phyloP scores from a whole-genome alignment of 1,140 invertebrate species.

The Agrypnia vestita region DNA sequence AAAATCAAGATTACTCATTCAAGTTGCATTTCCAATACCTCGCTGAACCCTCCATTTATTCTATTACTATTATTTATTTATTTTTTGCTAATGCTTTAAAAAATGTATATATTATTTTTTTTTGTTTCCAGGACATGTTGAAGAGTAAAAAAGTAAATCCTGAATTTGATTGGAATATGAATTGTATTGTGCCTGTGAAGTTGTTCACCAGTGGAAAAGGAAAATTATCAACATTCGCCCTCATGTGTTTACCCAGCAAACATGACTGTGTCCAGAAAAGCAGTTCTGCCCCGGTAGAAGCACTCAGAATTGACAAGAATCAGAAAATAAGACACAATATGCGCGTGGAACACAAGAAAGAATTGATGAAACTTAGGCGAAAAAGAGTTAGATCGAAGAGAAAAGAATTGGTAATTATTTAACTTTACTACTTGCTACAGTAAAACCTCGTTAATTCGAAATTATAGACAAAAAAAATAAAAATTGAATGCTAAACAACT shows the following conservation, averaged over 20 bases:
- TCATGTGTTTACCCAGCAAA: slow-evolving; percentile 78
- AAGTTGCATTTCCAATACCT: too few species aligned
- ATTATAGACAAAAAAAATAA: too few species aligned
- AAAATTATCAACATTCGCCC: slow-evolving; percentile 72
- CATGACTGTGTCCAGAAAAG: slow-evolving; percentile 71
- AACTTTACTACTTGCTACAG: too few species aligned
- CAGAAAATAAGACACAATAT: slow-evolving; percentile 74
- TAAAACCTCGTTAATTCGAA: too few species aligned
- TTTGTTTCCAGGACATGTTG: slow-evolving; percentile 51
- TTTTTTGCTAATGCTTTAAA: too few species aligned
- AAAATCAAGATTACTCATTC: too few species aligned
- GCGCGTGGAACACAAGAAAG: slow-evolving; percentile 73
- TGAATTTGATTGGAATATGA: slow-evolving; percentile 56
- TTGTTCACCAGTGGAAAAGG: slow-evolving; percentile 71
- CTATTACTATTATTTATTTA: too few species aligned
- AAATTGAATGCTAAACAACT: too few species aligned
- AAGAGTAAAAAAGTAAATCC: slow-evolving; percentile 36
- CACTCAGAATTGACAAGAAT: slow-evolving; percentile 75
- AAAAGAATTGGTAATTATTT: slow-evolving; percentile 60
- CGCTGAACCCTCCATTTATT: too few species aligned
- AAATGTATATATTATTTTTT: slow-evolving; percentile 50
- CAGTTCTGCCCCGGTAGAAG: slow-evolving; percentile 71
- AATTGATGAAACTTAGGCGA: slow-evolving; percentile 76
- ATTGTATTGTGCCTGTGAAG: slow-evolving; percentile 74
- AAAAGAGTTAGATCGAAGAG: slow-evolving; percentile 73